These are phyloP conservation scores for Cnemophilus loriae DNA, from an alignment of 2,113 vertebrate species.

Conservation along the genomic window DNA sequence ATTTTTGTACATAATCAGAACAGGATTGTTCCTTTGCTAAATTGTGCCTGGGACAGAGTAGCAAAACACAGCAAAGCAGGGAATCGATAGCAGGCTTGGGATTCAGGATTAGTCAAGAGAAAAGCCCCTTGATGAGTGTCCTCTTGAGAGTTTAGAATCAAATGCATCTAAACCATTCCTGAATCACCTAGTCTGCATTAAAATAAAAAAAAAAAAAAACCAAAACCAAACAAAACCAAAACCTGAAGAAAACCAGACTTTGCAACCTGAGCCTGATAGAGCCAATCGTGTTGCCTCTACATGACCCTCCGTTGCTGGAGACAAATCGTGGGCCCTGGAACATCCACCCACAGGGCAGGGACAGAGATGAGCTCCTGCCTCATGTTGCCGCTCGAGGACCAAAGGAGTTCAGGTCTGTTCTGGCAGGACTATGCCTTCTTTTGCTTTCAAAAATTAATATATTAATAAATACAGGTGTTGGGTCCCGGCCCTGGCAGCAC, in stretches of 20 bases:
- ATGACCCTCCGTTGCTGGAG: background rate
- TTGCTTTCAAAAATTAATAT: background rate
- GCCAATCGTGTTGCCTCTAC: background rate
- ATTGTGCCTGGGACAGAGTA: background rate
- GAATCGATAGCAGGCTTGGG: background rate
- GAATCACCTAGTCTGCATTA: background rate
- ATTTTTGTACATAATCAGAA: background rate
- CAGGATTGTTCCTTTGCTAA: background rate
- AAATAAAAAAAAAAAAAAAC: background rate
- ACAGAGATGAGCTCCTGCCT: background rate
- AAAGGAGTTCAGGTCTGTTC: background rate
- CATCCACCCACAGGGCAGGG: background rate
- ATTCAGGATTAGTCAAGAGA: background rate
- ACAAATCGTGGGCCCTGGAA: background rate
- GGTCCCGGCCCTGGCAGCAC: background rate
- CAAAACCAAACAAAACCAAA: background rate
- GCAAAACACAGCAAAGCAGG: background rate
- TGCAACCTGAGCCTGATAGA: background rate
- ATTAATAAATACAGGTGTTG: background rate
- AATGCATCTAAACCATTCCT: background rate
- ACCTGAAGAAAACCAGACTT: background rate
- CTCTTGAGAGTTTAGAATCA: background rate
- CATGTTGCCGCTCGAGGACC: fast-evolving
- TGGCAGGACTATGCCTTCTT: background rate
- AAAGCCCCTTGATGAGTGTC: background rate